phyloP scores from a whole-genome alignment of 1,140 invertebrate genomes.

The Cydia splendana region DNA sequence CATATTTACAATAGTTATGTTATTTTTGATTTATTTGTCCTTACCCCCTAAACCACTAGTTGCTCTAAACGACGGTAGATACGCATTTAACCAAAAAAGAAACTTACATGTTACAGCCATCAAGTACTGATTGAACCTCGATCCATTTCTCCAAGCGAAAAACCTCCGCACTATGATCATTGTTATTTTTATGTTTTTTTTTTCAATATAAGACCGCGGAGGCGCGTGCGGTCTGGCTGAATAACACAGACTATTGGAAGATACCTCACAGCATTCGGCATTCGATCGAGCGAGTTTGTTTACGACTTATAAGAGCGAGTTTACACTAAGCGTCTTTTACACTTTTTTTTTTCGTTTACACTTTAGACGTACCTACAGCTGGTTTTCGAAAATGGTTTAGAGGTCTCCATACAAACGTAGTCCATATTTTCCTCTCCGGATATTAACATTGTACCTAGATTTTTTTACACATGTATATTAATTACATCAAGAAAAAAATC shows the following conservation, averaged over 20 bases:
- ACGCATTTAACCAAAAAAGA: not conserved
- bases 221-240: not conserved
- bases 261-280: not conserved
- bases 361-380: too few relatives aligned
- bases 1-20: too few relatives aligned
- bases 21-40: too few relatives aligned
- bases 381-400: too few relatives aligned
- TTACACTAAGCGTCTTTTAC: not conserved
- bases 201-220: not conserved
- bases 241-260: not conserved
- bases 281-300: not conserved
- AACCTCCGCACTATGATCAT: slow-evolving; percentile 2
- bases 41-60: too few relatives aligned
- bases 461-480: too few relatives aligned
- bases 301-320: not conserved
- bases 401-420: too few relatives aligned
- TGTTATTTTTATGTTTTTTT: not conserved
- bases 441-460: too few relatives aligned
- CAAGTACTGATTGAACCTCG: slow-evolving; percentile 3
- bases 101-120: slow-evolving; percentile 5
- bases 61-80: not conserved
- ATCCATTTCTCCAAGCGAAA: not conserved
- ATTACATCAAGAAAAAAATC: too few relatives aligned
- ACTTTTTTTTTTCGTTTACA: not conserved
- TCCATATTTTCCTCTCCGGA: too few relatives aligned